Percentiles rank a stretch among this genome's conserved stretches.
phyloP scores from a whole-genome alignment of 2,888 invertebrate species.

The Clunio marinus region DNA sequence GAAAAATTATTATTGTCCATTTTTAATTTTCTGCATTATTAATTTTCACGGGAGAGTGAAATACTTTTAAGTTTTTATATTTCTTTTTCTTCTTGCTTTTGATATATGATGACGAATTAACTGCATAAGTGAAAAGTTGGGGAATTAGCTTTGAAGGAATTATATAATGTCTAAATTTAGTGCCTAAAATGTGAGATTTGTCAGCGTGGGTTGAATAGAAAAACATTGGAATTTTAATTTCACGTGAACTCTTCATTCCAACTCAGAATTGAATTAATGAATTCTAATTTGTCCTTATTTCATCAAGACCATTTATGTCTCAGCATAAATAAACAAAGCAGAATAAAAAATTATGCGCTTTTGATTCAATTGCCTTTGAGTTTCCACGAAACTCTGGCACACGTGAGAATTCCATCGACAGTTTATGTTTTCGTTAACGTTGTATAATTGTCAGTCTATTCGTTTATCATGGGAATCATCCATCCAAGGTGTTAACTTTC shows the following conservation, averaged over 20 bases:
- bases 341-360: conserved; percentile 13
- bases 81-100: background rate
- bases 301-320: background rate
- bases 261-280: conserved; percentile 11
- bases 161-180: conserved; percentile 30
- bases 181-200: background rate
- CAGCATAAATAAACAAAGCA: conserved; percentile 4
- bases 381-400: conserved; percentile 16
- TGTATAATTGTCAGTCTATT: too few species aligned
- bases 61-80: background rate
- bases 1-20: conserved; percentile 21
- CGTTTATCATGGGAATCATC: too few species aligned
- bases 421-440: too few species aligned
- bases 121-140: too few species aligned
- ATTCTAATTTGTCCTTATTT: conserved; percentile 27
- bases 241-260: background rate
- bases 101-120: background rate
- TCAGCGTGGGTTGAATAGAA: background rate
- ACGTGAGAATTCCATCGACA: conserved; percentile 37
- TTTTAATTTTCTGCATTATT: conserved; percentile 33
- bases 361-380: conserved; percentile 6
- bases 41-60: conserved; percentile 4
- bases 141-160: background rate
- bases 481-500: too few species aligned
- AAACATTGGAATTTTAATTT: background rate